A percentile compares a stretch with the other conserved stretches of the same genome.
These are phyloP conservation scores for Xenotilapia leptura DNA, from an alignment of 2,113 vertebrate genomes.

Conservation along the genomic window DNA sequence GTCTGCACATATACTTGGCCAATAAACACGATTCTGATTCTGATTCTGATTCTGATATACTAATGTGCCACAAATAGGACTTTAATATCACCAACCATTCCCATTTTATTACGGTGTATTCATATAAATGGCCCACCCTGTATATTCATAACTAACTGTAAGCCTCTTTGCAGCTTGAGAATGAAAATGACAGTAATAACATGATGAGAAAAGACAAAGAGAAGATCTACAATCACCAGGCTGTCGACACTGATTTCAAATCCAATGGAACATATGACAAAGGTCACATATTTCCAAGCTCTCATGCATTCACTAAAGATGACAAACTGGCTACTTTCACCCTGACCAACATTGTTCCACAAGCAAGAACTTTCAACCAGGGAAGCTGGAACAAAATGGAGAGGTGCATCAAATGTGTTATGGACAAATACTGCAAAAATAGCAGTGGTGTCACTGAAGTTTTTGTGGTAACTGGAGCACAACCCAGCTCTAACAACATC, in stretches of 20 bases:
- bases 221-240: background rate
- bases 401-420: background rate
- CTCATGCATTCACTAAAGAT: background rate
- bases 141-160: background rate
- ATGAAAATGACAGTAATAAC: background rate
- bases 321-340: background rate
- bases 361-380: background rate
- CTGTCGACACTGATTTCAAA: background rate
- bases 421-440: background rate
- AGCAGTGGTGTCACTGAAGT: background rate
- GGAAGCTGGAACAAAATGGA: conserved; percentile 23
- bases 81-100: background rate
- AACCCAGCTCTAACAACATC: background rate
- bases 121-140: background rate
- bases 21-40: too few species aligned
- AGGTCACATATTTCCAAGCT: conserved; percentile 8
- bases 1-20: too few species aligned
- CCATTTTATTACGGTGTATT: accelerated
- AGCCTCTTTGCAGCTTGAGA: conserved; percentile 5
- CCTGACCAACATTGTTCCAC: conserved; percentile 20
- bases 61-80: background rate
- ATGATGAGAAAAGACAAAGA: background rate
- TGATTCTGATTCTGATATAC: too few species aligned
- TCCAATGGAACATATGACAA: background rate
- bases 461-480: conserved; percentile 1